phyloP scores from a whole-genome alignment of 2,888 invertebrate genomes.

The Cheilosia grossa region DNA sequence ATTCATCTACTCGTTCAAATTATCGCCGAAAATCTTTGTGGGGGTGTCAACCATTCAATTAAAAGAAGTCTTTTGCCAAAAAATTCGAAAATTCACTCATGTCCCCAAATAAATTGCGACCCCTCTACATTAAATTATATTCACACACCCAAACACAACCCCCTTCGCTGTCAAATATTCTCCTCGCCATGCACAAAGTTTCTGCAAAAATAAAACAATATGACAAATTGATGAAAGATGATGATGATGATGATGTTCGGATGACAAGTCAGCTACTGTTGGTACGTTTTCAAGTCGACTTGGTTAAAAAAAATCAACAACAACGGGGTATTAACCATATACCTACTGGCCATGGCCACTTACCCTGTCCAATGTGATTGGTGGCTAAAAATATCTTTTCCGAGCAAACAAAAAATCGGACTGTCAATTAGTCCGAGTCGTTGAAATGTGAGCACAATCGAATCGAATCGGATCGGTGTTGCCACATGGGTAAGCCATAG shows the following conservation, averaged over 20 bases:
- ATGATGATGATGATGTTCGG: constrained; percentile 13
- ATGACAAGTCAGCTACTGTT: neutral
- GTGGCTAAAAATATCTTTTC: constrained; percentile 12
- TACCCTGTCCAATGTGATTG: neutral
- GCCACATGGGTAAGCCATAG: constrained; percentile 9
- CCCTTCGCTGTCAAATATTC: neutral
- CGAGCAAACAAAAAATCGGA: neutral
- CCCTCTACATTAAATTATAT: neutral
- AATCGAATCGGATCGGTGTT: constrained; percentile 12
- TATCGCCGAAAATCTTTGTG: constrained; percentile 6
- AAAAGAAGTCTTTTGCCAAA: constrained; percentile 28
- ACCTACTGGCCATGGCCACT: too few relatives aligned
- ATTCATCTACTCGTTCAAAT: constrained; percentile 13
- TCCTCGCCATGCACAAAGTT: neutral
- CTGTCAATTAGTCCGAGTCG: constrained; percentile 33
- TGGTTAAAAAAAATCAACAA: too few relatives aligned
- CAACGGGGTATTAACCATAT: too few relatives aligned
- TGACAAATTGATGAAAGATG: constrained; percentile 23
- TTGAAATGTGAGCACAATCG: constrained; percentile 40
- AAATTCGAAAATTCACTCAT: constrained; percentile 15
- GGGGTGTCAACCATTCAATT: constrained; percentile 24
- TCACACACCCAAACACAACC: too few relatives aligned
- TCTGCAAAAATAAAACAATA: neutral
- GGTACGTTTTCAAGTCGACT: too few relatives aligned
- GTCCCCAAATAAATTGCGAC: constrained; percentile 31